Conservation (phyloP, 2,888 invertebrate genomes). For the Gymnosoma rotundatum region DNA sequence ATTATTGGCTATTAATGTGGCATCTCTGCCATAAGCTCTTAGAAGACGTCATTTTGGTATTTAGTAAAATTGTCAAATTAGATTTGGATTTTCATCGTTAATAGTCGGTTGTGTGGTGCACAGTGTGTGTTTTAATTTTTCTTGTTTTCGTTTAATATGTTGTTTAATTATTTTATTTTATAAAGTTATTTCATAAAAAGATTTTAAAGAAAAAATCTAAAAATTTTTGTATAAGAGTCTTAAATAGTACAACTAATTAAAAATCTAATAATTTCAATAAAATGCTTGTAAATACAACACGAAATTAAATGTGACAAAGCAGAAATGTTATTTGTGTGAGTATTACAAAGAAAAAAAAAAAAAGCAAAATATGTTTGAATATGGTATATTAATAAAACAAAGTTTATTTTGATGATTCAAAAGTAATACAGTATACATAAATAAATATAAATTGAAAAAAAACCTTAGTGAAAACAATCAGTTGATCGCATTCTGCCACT, state of each 20-base stretch:
- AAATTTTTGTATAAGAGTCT: not conserved
- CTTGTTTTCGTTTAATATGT: slow-evolving; percentile 44
- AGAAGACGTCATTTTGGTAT: slow-evolving; percentile 36
- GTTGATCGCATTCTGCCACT: slow-evolving; percentile 63
- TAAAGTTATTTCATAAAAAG: slow-evolving; percentile 44
- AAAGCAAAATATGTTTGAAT: not conserved
- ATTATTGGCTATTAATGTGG: slow-evolving; percentile 3
- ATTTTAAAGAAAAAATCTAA: not conserved
- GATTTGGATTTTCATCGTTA: slow-evolving; percentile 52
- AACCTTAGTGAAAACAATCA: slow-evolving; percentile 66
- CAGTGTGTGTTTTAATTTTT: slow-evolving; percentile 51
- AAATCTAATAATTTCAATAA: slow-evolving; percentile 1
- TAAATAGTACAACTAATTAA: not conserved
- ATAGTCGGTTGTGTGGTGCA: slow-evolving; percentile 42
- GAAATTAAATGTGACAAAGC: slow-evolving; percentile 16
- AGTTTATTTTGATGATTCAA: slow-evolving; percentile 63
- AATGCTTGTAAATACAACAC: not conserved
- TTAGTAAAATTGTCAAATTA: slow-evolving; percentile 60
- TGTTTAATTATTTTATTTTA: slow-evolving; percentile 45
- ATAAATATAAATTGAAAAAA: slow-evolving; percentile 52
- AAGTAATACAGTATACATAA: slow-evolving; percentile 11
- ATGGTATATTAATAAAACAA: slow-evolving; percentile 24
- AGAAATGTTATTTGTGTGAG: not conserved
- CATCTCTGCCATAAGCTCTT: not conserved
- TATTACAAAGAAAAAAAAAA: not conserved